Conservation (phyloP, 2,113 vertebrate species). For the Colistium nudipinnis region DNA sequence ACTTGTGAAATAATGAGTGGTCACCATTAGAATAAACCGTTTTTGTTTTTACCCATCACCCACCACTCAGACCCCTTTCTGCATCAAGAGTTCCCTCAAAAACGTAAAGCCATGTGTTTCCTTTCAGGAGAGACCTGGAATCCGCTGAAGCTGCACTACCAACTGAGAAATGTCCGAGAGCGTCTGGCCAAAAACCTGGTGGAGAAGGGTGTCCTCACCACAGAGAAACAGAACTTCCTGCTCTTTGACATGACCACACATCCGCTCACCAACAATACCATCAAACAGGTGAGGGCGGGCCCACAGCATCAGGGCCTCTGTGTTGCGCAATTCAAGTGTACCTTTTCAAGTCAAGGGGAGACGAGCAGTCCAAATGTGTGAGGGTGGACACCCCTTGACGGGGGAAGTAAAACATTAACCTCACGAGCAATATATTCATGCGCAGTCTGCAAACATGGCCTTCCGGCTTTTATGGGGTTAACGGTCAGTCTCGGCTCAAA, state of each 20-base stretch:
- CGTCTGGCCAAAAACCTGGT: constrained; percentile 97
- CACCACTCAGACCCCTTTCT: background rate
- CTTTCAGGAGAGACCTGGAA: constrained; percentile 96
- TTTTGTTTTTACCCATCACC: background rate
- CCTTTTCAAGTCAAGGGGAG: background rate
- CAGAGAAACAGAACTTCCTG: constrained; percentile 99
- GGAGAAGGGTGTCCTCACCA: constrained; percentile 96
- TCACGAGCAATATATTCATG: too few species aligned
- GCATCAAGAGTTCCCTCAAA: background rate
- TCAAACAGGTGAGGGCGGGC: constrained; percentile 85
- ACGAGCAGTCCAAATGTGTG: background rate
- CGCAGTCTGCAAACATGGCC: background rate
- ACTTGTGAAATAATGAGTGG: background rate
- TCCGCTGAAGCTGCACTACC: constrained; percentile 96
- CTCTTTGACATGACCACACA: constrained; percentile 99
- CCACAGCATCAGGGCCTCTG: background rate
- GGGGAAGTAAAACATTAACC: too few species aligned
- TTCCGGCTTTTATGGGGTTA: background rate
- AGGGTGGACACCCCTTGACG: too few species aligned
- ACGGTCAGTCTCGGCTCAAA: background rate
- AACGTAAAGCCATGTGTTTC: background rate
- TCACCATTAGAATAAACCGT: background rate
- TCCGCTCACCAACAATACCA: constrained; percentile 94
- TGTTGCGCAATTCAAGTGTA: background rate
- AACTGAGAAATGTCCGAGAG: constrained; percentile 94